These are phyloP conservation scores for Lynx canadensis DNA, from an alignment of 2,113 vertebrate genomes.

Conservation along the genomic window DNA sequence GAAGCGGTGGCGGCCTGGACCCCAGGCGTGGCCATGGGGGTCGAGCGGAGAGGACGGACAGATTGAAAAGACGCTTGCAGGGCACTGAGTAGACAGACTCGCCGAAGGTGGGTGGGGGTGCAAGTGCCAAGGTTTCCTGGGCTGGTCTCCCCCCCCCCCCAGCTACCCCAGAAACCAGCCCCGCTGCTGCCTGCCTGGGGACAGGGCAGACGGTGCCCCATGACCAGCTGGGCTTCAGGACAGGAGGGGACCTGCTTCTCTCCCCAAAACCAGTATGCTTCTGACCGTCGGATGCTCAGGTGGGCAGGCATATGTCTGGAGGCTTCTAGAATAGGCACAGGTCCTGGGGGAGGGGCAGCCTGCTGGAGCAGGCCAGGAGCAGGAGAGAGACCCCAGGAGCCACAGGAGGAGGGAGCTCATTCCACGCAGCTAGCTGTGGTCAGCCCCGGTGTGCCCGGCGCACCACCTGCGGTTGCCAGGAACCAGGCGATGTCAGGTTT, in stretches of 20 bases:
- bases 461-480: neutral
- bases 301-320: neutral
- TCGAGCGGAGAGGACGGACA: neutral
- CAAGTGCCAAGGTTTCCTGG: neutral
- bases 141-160: neutral
- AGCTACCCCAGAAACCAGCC: too few relatives aligned
- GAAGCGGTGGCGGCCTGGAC: accelerated
- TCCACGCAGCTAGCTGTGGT: accelerated
- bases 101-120: too few relatives aligned
- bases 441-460: neutral
- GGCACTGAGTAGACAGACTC: neutral
- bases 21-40: accelerated
- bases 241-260: neutral
- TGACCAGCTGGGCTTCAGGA: neutral
- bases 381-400: neutral
- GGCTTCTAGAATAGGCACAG: neutral
- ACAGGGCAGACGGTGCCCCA: accelerated
- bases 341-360: neutral
- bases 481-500: neutral
- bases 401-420: accelerated
- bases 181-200: neutral
- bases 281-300: neutral
- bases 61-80: neutral
- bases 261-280: neutral
- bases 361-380: neutral